Evolutionary conservation across 2,888 invertebrate genomes (phyloP).

Genomic region (Thera britannica): DNA sequence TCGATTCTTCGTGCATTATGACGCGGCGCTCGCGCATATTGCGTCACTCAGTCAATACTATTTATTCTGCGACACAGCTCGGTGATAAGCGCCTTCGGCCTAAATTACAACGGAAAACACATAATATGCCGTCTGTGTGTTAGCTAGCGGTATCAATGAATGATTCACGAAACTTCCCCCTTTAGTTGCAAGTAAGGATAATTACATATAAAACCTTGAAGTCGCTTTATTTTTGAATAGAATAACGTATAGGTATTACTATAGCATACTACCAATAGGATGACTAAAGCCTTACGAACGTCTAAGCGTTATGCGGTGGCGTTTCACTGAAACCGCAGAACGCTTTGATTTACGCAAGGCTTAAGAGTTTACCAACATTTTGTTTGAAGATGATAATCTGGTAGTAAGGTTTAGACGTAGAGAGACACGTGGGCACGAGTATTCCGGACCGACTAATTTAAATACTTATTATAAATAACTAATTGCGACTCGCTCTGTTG

Average conservation of each 20-base stretch:
- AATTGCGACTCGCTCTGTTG: constrained; percentile 4
- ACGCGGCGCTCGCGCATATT: constrained; percentile 50
- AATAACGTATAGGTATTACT: too few relatives aligned
- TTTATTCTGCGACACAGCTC: constrained; percentile 23
- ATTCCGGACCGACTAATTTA: constrained; percentile 16
- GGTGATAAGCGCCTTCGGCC: constrained; percentile 16
- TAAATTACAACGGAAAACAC: constrained; percentile 48
- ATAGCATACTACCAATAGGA: too few relatives aligned
- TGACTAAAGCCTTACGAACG: too few relatives aligned
- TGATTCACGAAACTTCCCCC: constrained; percentile 24
- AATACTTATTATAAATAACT: constrained; percentile 23
- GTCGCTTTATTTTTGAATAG: too few relatives aligned
- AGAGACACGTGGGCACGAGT: constrained; percentile 30
- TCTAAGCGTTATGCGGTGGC: too few relatives aligned
- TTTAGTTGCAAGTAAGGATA: background rate
- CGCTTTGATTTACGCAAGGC: too few relatives aligned
- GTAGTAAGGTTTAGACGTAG: constrained; percentile 15
- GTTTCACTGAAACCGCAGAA: too few relatives aligned
- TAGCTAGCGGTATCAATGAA: constrained; percentile 25
- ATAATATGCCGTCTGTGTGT: constrained; percentile 34
- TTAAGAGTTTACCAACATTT: background rate
- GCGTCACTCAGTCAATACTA: constrained; percentile 48
- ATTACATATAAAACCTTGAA: too few relatives aligned
- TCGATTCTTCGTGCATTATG: constrained; percentile 35
- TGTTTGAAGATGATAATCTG: background rate